Conservation (phyloP, 2,113 vertebrate genomes). For the Phaethornis superciliosus region DNA sequence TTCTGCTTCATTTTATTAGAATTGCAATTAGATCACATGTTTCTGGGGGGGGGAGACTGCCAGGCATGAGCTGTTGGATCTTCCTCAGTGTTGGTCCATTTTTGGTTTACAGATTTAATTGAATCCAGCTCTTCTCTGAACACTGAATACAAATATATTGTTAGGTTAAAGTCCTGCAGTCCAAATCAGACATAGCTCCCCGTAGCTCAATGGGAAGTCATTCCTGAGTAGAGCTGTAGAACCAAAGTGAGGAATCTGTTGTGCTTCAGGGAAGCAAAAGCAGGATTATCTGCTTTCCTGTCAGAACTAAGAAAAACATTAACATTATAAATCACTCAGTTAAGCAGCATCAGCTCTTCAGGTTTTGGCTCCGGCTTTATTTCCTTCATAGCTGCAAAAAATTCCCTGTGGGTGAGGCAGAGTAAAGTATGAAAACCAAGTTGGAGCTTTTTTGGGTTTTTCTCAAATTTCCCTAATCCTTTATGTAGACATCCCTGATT, state of each 20-base stretch:
- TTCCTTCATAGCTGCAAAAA: background rate
- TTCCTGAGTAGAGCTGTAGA: background rate
- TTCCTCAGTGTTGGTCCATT: constrained; percentile 15
- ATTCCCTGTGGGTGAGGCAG: background rate
- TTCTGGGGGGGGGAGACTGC: background rate
- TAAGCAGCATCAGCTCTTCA: background rate
- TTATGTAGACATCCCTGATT: background rate
- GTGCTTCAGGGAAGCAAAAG: background rate
- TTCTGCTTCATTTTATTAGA: constrained; percentile 11
- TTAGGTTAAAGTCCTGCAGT: constrained; percentile 6
- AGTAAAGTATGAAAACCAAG: background rate
- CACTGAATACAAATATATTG: background rate
- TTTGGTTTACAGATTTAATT: constrained; percentile 43
- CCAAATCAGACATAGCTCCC: background rate
- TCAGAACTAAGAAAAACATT: background rate
- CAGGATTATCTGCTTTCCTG: background rate
- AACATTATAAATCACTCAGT: background rate
- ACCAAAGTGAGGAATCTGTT: background rate
- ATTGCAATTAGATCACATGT: background rate
- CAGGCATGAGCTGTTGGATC: constrained; percentile 21
- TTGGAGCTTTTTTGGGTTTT: background rate
- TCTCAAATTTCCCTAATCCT: background rate
- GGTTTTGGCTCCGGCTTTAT: background rate
- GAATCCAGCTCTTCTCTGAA: background rate
- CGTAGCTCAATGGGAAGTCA: background rate